Percentiles rank a stretch among this genome's conserved stretches.
These are phyloP conservation scores for Anastrepha ludens DNA, from an alignment of 1,140 invertebrate species.

Conservation along the genomic window DNA sequence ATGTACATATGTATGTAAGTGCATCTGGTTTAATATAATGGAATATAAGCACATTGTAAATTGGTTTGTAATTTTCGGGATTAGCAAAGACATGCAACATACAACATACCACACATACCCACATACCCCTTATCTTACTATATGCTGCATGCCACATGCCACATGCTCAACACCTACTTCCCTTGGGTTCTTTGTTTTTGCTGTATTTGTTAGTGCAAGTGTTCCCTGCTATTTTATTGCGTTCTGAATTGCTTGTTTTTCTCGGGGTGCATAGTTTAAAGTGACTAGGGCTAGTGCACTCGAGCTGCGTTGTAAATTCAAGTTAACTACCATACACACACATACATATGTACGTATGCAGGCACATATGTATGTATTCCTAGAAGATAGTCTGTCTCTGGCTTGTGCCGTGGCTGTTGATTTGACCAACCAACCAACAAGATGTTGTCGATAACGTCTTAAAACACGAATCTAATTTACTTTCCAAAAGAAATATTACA, in stretches of 20 bases:
- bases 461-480: constrained; percentile 26
- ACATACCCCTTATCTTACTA: not conserved
- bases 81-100: constrained; percentile 20
- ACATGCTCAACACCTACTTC: not conserved
- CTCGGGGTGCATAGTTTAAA: not conserved
- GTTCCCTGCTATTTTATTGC: constrained; percentile 15
- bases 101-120: not conserved
- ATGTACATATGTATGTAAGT: not conserved
- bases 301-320: no score
- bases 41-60: constrained; percentile 37
- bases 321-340: no score
- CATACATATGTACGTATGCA: no score
- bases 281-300: not conserved
- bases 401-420: not conserved
- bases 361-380: not conserved
- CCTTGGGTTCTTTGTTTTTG: not conserved
- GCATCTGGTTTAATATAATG: constrained; percentile 1
- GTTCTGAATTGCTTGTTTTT: not conserved
- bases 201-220: not conserved
- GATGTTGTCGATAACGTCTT: constrained; percentile 16
- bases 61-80: constrained; percentile 39
- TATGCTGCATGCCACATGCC: not conserved
- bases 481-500: not conserved
- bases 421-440: not conserved
- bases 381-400: not conserved